Evolutionary conservation across 2,113 vertebrate genomes (phyloP).

Genomic region (Nothocercus julius): DNA sequence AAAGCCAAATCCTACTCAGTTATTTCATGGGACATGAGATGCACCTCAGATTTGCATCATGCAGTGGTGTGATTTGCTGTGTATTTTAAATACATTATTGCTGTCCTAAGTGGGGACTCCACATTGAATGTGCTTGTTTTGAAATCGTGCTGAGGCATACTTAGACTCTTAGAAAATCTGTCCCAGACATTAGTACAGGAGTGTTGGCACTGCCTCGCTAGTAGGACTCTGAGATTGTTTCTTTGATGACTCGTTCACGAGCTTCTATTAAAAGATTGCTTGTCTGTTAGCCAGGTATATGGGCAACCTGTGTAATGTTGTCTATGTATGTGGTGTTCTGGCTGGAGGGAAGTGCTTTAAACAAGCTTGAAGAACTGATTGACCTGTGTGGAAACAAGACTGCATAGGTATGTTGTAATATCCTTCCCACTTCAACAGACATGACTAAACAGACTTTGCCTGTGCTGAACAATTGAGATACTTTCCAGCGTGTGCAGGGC

Average conservation of each 20-base stretch:
- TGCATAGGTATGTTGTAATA: constrained; percentile 37
- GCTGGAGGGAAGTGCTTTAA: neutral
- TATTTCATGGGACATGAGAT: neutral
- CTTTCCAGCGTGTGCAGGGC: constrained; percentile 39
- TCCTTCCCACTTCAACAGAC: constrained; percentile 57
- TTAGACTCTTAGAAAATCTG: neutral
- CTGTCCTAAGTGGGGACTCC: neutral
- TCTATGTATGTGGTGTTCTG: neutral
- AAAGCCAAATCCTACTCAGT: neutral
- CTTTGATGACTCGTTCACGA: neutral
- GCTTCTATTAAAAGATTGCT: neutral
- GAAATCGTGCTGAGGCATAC: neutral
- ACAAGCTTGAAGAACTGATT: neutral
- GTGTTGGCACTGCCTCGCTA: neutral
- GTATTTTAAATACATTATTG: neutral
- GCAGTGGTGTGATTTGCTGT: neutral
- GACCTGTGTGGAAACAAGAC: neutral
- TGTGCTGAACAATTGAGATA: constrained; percentile 46
- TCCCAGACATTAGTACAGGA: neutral
- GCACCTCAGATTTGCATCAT: neutral
- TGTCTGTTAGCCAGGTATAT: neutral
- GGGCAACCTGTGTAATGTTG: neutral
- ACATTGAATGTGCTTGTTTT: neutral
- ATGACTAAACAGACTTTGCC: constrained; percentile 66
- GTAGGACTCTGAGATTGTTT: neutral